These are phyloP conservation scores for Zeuzera pyrina DNA, from an alignment of 2,888 invertebrate genomes.

Conservation along the genomic window DNA sequence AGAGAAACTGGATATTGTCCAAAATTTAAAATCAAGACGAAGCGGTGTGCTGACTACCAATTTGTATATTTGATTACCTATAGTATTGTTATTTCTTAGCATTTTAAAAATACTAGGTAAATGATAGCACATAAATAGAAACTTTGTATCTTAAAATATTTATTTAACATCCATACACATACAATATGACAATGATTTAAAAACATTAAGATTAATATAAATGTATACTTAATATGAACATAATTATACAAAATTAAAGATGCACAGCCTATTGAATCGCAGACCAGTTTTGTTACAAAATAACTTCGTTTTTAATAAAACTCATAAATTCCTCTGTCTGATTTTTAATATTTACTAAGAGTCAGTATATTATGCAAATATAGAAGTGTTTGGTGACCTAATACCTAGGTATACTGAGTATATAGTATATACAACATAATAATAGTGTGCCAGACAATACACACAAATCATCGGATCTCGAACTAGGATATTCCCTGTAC, in stretches of 20 bases:
- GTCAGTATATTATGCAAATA: no score
- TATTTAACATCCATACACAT: constrained; percentile 48
- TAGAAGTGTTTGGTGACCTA: no score
- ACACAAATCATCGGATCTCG: no score
- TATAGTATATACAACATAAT: no score
- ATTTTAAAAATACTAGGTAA: no score
- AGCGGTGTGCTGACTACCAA: constrained; percentile 41
- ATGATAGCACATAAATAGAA: no score
- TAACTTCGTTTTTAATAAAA: no score
- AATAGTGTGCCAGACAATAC: no score
- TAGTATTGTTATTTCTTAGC: constrained; percentile 3
- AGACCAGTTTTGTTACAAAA: constrained; percentile 57
- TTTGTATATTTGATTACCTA: constrained; percentile 44
- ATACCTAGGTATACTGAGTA: no score
- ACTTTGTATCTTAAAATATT: constrained; percentile 20
- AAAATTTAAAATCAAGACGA: constrained; percentile 20
- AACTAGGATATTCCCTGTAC: no score
- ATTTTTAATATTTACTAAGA: no score
- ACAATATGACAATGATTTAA: constrained; percentile 31
- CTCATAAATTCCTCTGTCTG: no score
- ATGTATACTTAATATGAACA: constrained; percentile 37
- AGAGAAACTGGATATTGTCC: constrained; percentile 35
- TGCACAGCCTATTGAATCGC: constrained; percentile 71
- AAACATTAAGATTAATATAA: constrained; percentile 32
- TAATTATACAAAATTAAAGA: constrained; percentile 48